Evolutionary conservation across 2,797 vertebrate genomes (phyloP).

Genomic region (Anableps anableps): DNA sequence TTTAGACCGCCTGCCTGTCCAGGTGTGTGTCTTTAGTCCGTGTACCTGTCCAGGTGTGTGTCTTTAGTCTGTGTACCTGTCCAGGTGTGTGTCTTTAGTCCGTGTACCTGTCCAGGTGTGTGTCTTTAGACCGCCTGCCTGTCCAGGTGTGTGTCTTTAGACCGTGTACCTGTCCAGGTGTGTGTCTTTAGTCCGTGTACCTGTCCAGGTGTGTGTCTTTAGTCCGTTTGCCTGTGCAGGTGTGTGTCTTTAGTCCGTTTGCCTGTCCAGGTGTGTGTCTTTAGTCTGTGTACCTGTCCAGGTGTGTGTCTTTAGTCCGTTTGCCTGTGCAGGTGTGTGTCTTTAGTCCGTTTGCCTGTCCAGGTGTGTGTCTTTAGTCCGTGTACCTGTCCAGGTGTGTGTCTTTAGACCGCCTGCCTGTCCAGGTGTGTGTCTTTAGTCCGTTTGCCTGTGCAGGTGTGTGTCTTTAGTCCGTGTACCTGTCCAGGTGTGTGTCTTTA

Average conservation of each 20-base stretch:
- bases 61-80: not conserved
- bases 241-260: too few relatives aligned
- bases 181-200: too few relatives aligned
- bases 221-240: not conserved
- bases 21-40: too few relatives aligned
- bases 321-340: not conserved
- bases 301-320: too few relatives aligned
- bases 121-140: not conserved
- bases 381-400: not conserved
- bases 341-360: not conserved
- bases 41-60: not conserved
- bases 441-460: too few relatives aligned
- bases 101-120: not conserved
- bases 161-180: constrained; percentile 90
- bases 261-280: not conserved
- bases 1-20: constrained; percentile 84
- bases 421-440: not conserved
- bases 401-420: not conserved
- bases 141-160: not conserved
- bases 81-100: not conserved
- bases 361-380: not conserved
- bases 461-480: not conserved
- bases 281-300: not conserved
- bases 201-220: not conserved
- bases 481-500: not conserved